Evolutionary conservation across 2,888 invertebrate genomes (phyloP), one percentile per base, ranked within the genome.

Genomic region (Clivina fossor): DNA sequence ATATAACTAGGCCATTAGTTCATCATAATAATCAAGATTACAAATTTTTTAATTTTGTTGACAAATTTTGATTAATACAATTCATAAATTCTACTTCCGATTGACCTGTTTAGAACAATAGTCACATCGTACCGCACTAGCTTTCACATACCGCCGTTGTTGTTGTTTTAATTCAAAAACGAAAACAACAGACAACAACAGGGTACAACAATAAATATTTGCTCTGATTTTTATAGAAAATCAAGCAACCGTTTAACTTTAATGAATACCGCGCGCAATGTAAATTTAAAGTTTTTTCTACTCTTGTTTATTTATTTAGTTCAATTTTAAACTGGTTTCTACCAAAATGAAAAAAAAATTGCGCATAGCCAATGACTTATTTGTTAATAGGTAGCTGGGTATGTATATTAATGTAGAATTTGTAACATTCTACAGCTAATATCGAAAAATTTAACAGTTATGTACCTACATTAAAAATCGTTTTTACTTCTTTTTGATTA

Each of bases 61-160:
- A 53, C 53, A 53, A 53, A 53, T 44, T 53, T 44, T 44, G 53
- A 44, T 53, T 44, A 43, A 35, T 53, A 44, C 35, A 44, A 53
- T 44, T 40, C 43, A 33, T 35, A 35, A 53, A 44, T 24, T 44
- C 53, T 28, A 53, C 53, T 53, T 53, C 53, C 37, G 43, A 53
- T 53, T 53, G 53, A 53, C 53, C 53, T 53, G 53, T 53, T 53
- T 53, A 44, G 53, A 37, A 53, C 53, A 53, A 53, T 53, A n/a
- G n/a, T n/a, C n/a, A n/a, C n/a, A n/a, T n/a, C n/a, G n/a, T n/a
- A n/a, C n/a, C n/a, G 28, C 32, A n/a, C n/a, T 38, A 19, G 41
- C 51, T 51, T 51, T 51, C 51, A 43, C 41, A 32, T 18, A 9
- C 11, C 16, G 13, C 46, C 5, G 33, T 11, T 30, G 11, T 22